phyloP scores from a whole-genome alignment of 1,140 invertebrate species.

The Lucilia sericata region DNA sequence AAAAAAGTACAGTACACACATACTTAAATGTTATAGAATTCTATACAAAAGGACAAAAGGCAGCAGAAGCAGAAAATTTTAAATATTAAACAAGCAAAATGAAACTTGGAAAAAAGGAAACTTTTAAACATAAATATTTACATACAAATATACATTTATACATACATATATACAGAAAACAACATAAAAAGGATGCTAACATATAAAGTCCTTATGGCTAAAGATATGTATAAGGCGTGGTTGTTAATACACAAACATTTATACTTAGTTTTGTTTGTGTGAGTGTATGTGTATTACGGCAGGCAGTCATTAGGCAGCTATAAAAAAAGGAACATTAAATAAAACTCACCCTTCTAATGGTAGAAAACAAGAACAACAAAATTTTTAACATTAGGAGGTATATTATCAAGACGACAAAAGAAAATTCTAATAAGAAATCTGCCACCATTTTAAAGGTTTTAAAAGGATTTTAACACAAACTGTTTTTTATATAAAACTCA shows the following conservation, averaged over 20 bases:
- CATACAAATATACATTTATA: neutral
- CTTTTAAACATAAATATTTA: neutral
- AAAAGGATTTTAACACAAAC: neutral
- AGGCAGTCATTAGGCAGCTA: constrained; percentile 10
- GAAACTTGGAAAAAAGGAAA: neutral
- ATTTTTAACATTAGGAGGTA: neutral
- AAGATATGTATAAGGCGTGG: constrained; percentile 37
- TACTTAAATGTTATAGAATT: neutral
- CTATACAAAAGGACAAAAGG: too few relatives aligned
- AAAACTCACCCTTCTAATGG: constrained; percentile 4
- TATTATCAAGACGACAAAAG: constrained; percentile 23
- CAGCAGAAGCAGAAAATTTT: neutral
- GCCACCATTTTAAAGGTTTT: neutral
- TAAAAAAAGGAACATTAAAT: neutral
- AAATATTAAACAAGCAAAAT: neutral
- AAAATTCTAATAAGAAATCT: constrained; percentile 24
- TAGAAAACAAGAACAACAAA: too few relatives aligned
- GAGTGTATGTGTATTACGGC: neutral
- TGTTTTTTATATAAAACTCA: neutral
- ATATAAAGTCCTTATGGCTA: constrained; percentile 23
- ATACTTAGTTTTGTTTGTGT: neutral
- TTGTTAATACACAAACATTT: constrained; percentile 12
- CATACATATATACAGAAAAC: neutral
- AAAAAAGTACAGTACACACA: constrained; percentile 7
- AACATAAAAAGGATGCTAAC: constrained; percentile 11